Base-by-base conservation (phyloP, 2,888 invertebrate genomes). In the Pandemis corylana region DNA sequence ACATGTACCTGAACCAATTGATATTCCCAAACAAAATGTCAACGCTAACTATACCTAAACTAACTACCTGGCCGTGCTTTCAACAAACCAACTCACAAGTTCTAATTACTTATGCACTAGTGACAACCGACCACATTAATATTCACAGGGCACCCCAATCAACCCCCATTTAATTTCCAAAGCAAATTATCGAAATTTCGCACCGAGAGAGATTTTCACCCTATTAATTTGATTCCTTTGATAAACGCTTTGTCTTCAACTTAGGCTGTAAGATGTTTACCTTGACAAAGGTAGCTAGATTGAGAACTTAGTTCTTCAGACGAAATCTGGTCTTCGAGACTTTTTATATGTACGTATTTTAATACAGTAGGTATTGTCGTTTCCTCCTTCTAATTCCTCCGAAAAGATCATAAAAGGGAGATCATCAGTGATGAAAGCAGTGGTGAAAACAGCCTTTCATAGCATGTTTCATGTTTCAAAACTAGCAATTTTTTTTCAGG, bases 131-230 rank as follows among this genome's bases (percentile, higher is more conserved):
- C 75, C 53, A 53, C 67, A 53, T 89, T 87, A 85, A 83, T 84
- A 87, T 87, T 87, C 87, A 80, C 80, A 80, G 79, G 79, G 78
- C 80, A 76, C 77, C 77, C 83, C 83, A 86, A 86, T 87, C 83
- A 83, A 81, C 78, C 78, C 77, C 83, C 81, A 82, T 87, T 87
- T 87, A 85, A 89, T 89, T 86, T 83, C 76, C 76, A 77, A 81
- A 84, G 83, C 84, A 84, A 89, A 88, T 89, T 86, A 88, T 85
- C 83, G 81, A 82, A 84, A 86, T 85, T 84, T 83, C 85, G 80
- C 82, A 81, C 80, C 72, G 76, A 81, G 79, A 80, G 81, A 81
- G 83, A 83, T 86, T 85, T 81, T 81, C 83, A 83, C 79, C 77
- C 85, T 84, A 84, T 87, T 84, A 84, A 77, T 79, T 78, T 64